Conservation (phyloP, 2,888 invertebrate genomes). For the Yponomeuta cagnagella region DNA sequence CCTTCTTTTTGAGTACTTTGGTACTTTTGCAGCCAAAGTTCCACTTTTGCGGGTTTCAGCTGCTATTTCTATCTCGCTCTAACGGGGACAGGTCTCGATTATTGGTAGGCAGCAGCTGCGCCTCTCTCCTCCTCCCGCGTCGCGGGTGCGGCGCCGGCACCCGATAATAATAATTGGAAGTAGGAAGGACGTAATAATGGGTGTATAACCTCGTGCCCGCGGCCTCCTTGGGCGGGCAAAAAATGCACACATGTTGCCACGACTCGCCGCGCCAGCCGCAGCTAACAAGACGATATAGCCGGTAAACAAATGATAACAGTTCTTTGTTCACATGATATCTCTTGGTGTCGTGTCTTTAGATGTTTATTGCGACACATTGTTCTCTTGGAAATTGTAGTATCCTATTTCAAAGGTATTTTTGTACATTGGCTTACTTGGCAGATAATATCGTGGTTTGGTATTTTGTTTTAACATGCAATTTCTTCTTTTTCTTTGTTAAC, state of each 20-base stretch:
- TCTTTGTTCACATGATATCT: constrained; percentile 46
- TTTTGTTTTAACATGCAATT: too few relatives aligned
- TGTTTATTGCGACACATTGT: neutral
- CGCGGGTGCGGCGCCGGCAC: constrained; percentile 69
- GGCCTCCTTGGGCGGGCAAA: constrained; percentile 76
- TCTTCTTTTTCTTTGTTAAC: too few relatives aligned
- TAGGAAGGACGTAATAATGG: constrained; percentile 77
- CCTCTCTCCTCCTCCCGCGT: constrained; percentile 74
- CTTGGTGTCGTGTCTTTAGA: neutral
- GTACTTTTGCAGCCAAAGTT: neutral
- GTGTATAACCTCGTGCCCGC: constrained; percentile 76
- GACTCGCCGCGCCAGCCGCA: constrained; percentile 39
- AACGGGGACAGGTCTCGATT: constrained; percentile 67
- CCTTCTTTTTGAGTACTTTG: neutral
- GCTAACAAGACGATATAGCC: constrained; percentile 37
- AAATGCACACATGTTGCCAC: constrained; percentile 70
- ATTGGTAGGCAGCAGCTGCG: constrained; percentile 77
- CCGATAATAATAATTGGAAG: constrained; percentile 77
- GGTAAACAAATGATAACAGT: constrained; percentile 54
- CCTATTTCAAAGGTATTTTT: neutral
- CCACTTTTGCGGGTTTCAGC: neutral
- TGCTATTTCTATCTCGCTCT: constrained; percentile 58
- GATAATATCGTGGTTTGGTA: too few relatives aligned
- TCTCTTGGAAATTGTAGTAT: neutral
- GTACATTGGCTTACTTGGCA: too few relatives aligned